Conservation (phyloP, 1,140 invertebrate genomes). For the Drosophila eugracilis region DNA sequence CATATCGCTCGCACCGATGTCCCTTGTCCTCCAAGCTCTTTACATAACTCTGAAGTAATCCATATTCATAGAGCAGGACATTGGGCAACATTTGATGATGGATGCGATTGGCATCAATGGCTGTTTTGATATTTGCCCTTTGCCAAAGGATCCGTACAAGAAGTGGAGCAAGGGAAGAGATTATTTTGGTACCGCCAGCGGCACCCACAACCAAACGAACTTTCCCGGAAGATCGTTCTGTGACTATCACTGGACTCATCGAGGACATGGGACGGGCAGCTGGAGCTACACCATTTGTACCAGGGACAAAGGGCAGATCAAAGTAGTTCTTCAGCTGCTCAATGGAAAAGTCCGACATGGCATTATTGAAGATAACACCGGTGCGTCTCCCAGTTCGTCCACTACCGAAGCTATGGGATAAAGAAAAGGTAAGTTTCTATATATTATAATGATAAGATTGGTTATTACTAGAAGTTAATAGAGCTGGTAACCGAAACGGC, state of each 20-base stretch:
- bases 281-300: conserved; percentile 91
- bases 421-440: background rate
- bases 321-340: conserved; percentile 92
- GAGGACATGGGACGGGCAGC: conserved; percentile 96
- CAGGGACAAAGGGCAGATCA: conserved; percentile 88
- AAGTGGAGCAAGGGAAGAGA: conserved; percentile 91
- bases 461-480: conserved; percentile 94
- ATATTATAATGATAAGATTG: background rate
- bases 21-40: conserved; percentile 88
- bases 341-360: conserved; percentile 98
- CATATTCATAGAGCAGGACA: conserved; percentile 90
- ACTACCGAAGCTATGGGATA: conserved; percentile 66
- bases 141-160: conserved; percentile 91
- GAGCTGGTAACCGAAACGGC: conserved; percentile 97
- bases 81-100: conserved; percentile 98
- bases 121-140: conserved; percentile 90
- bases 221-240: conserved; percentile 89
- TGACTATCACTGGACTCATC: conserved; percentile 94
- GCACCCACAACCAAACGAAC: conserved; percentile 94
- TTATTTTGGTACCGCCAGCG: conserved; percentile 97
- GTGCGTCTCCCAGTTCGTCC: conserved; percentile 86
- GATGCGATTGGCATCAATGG: conserved; percentile 92
- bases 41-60: conserved; percentile 87
- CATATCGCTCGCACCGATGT: conserved; percentile 88
- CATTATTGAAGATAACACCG: conserved; percentile 96